phyloP scores from a whole-genome alignment of 2,888 invertebrate genomes.

The Pantelozetes paolii region DNA sequence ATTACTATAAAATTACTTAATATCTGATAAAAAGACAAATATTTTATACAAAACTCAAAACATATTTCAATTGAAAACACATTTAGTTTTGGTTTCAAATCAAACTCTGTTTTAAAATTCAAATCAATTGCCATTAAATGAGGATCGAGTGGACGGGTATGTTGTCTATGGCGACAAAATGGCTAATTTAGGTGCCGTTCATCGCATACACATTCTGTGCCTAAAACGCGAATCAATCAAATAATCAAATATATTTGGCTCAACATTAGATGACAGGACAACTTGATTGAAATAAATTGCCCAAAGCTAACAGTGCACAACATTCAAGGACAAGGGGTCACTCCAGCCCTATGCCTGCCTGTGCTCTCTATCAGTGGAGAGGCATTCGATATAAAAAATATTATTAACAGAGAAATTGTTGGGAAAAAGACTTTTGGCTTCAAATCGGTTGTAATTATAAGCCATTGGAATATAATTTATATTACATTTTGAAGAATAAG shows the following conservation, averaged over 20 bases:
- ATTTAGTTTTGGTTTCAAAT: not conserved
- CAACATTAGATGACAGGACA: not conserved
- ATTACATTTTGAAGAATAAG: not conserved
- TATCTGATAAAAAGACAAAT: not conserved
- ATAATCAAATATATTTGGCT: not conserved
- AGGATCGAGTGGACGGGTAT: not conserved
- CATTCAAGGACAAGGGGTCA: slow-evolving; percentile 2
- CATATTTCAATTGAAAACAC: no score
- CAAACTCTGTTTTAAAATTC: not conserved
- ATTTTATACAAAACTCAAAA: not conserved
- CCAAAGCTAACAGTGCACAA: not conserved
- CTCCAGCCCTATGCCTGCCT: not conserved
- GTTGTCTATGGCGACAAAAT: not conserved
- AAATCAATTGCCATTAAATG: not conserved
- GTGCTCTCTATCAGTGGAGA: not conserved
- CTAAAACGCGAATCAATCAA: not conserved
- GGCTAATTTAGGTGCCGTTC: not conserved
- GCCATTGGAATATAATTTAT: not conserved
- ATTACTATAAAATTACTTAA: no score
- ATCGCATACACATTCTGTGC: not conserved
- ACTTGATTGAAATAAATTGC: slow-evolving; percentile 6
- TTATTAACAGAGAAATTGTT: not conserved
- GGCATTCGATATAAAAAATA: not conserved
- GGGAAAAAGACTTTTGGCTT: not conserved
- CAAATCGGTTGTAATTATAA: not conserved